phyloP scores from a whole-genome alignment of 1,140 invertebrate genomes.

The Aphis craccivora region DNA sequence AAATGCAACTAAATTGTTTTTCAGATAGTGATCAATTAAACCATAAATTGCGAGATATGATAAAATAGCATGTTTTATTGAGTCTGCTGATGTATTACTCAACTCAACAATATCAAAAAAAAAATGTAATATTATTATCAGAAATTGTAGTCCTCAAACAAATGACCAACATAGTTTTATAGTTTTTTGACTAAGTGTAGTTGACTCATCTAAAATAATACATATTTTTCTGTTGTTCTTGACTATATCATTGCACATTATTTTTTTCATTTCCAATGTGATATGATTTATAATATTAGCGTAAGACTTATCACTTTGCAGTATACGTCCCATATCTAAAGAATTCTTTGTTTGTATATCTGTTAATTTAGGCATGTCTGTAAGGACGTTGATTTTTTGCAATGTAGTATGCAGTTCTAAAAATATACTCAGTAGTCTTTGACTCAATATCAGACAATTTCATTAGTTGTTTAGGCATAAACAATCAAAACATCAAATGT shows the following conservation, averaged over 20 bases:
- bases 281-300: slow-evolving; percentile 18
- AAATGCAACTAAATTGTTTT: background rate
- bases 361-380: slow-evolving; percentile 36
- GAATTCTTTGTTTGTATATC: slow-evolving; percentile 24
- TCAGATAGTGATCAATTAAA: background rate
- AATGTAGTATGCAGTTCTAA: slow-evolving; percentile 43
- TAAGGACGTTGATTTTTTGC: slow-evolving; percentile 41
- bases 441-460: slow-evolving; percentile 5
- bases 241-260: background rate
- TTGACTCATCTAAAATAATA: background rate
- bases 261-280: background rate
- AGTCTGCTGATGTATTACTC: background rate
- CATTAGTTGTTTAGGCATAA: slow-evolving; percentile 2
- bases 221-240: too few relatives aligned
- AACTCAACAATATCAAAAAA: background rate
- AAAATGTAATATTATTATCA: background rate
- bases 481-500: slow-evolving; percentile 16
- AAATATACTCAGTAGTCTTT: slow-evolving; percentile 9
- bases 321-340: slow-evolving; percentile 5
- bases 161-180: too few relatives aligned
- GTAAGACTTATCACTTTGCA: background rate
- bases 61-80: background rate
- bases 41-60: background rate
- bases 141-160: too few relatives aligned
- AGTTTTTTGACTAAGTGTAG: background rate